Base-by-base conservation (phyloP, 1,140 invertebrate species). In the Andricus grossulariae region DNA sequence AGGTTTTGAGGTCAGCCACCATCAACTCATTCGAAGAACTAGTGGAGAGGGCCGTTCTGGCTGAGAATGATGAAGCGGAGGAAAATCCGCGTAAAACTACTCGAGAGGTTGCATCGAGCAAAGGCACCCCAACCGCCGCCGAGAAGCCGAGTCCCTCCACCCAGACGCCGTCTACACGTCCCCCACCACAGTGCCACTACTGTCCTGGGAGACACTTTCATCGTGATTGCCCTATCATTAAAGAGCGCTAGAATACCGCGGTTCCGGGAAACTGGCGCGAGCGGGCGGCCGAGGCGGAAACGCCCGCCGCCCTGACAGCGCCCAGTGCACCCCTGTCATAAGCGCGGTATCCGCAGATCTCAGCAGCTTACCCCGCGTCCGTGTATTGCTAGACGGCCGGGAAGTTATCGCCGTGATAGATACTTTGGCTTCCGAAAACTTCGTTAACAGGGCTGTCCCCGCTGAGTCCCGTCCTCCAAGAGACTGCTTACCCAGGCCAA, bases 121-220 rank as follows among this genome's bases (percentile, higher is more conserved):
- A 57, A 19, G n/a, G n/a, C n/a, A 15, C n/a, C 10, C 2, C 13
- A n/a, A 7, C 52, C 6, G 32, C 6, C 2, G 32, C 32, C 2
- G 2, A 32, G 6, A 2, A 2, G 7, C 13, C 52, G 2, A n/a
- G 1, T 54, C 3, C 1, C 7, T 7, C 15, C n/a, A n/a, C 1
- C 3, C 8, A 1, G 6, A 16, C 8, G 3, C 12, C 2, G 1
- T 2, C 6, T 1, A 1, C 7, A 21, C 3, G 18, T 1, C 18
- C 5, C 1, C 6, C 18, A 15, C 52, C 52, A 3, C 7, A n/a
- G 7, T 54, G 52, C n/a, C 13, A 18, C 7, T 54, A 54, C 18
- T 54, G 52, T 7, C 52, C 52, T 2, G 52, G n/a, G 3, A 1
- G 16, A 54, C 52, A 54, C n/a, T 54, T 54, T 7, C 52, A 54